Evolutionary conservation across 64 coral and sea anemone species (phyloP).

Genomic region (Dendrophyllia cribrosa): DNA sequence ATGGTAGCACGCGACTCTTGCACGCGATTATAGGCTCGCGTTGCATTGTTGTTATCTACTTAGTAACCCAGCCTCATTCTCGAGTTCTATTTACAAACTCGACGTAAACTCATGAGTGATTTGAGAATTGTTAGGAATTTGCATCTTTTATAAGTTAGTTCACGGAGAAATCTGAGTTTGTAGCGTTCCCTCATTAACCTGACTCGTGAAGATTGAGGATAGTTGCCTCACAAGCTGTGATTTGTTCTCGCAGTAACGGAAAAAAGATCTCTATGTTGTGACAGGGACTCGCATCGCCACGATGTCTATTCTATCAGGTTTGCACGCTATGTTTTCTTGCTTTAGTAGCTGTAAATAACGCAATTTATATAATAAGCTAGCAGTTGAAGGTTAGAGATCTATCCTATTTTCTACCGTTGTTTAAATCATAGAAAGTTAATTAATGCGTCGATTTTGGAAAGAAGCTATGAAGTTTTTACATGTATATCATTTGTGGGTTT

Average conservation of each 20-base stretch:
- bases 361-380: background rate
- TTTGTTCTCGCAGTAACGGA: background rate
- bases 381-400: too few species aligned
- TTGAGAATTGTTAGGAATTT: background rate
- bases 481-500: too few species aligned
- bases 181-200: background rate
- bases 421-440: too few species aligned
- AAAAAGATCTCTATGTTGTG: background rate
- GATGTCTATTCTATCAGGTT: conserved; percentile 44
- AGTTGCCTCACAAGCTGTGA: background rate
- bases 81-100: conserved; percentile 16
- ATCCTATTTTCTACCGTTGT: too few species aligned
- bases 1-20: background rate
- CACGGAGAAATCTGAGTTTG: background rate
- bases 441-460: background rate
- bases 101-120: background rate
- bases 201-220: too few species aligned
- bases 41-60: background rate
- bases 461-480: background rate
- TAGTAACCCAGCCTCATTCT: conserved; percentile 16
- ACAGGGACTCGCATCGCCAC: background rate
- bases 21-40: background rate
- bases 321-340: background rate
- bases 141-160: background rate
- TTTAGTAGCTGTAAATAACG: background rate